Evolutionary conservation across 1,140 invertebrate species (phyloP), one percentile per base, ranked within the genome.

Genomic region (Drosophila persimilis): DNA sequence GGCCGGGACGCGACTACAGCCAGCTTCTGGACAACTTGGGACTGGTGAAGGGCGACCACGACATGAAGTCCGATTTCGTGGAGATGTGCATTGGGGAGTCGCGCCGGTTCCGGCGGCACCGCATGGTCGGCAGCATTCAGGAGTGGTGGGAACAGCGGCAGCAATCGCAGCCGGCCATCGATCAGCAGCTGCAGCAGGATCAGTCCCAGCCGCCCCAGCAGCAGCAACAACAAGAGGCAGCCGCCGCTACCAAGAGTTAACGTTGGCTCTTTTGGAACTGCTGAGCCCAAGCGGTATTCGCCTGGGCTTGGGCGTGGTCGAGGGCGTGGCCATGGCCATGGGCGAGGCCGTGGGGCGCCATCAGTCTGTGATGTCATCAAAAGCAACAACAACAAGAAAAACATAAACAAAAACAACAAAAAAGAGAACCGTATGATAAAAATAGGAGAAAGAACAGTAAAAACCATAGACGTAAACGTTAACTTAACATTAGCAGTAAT

Each of bases 81-180:
- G 93, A 94, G 73, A 94, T 96, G 75, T 93, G 97, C 56, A 95
- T 97, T 48, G 94, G 94, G 61, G 97, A 97, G 92, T 95, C 96
- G 8, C 86, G 95, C 61, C 93, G 97, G 51, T 97, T 97, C 91
- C 97, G 97, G 90, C 93, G 96, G 51, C 94, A 95, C 77, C 93
- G 94, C 73, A 93, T 97, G 77, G 95, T 95, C 45, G 92, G 59
- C 77, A 92, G 89, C 70, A 91, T 91, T 3, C 81, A 92, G 20
- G 91, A 92, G 17, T 93, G 91, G 91, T 91, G 90, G 90, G 86
- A 90, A 15, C 73, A 76, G 13, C 89, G 88, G 46, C 85, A 88
- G 71, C 75, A 81, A 61, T 50, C 41, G n/a, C 31, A 51, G 11
- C 35, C 45, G 11, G 11, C 11, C 11, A 39, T 39, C 35, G 35